phyloP scores from a whole-genome alignment of 2,888 invertebrate genomes.

The Folsomia candida region DNA sequence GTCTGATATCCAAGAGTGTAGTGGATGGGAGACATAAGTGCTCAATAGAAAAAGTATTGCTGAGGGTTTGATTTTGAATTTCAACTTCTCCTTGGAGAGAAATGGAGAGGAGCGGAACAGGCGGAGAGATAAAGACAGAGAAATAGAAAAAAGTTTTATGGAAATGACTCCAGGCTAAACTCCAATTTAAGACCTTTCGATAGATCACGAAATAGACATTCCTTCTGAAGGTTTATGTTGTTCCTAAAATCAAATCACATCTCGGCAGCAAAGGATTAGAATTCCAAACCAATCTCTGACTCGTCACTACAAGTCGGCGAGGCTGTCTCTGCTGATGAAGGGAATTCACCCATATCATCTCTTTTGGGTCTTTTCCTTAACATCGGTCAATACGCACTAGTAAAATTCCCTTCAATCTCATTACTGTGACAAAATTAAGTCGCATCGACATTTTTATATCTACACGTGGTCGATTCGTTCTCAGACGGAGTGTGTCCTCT shows the following conservation, averaged over 20 bases:
- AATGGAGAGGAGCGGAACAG: not conserved
- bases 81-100: not conserved
- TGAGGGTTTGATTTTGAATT: not conserved
- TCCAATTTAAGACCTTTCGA: constrained; percentile 18
- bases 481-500: no score
- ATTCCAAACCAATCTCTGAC: no score
- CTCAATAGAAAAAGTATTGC: not conserved
- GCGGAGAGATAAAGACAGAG: not conserved
- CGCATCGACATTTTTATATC: no score
- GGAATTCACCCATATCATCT: no score
- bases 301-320: no score
- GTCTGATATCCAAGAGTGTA: not conserved
- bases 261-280: constrained; percentile 5
- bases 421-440: no score
- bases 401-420: no score
- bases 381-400: no score
- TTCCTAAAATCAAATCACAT: constrained; percentile 15
- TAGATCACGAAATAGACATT: constrained; percentile 21
- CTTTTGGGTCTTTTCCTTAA: no score
- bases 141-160: constrained; percentile 13
- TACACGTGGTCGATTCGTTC: no score
- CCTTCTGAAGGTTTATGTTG: not conserved
- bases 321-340: no score
- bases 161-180: constrained; percentile 19
- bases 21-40: not conserved